Percentiles rank a stretch among this genome's conserved stretches.
These are phyloP conservation scores for Cloeon dipterum DNA, from an alignment of 2,888 invertebrate genomes.

Conservation along the genomic window DNA sequence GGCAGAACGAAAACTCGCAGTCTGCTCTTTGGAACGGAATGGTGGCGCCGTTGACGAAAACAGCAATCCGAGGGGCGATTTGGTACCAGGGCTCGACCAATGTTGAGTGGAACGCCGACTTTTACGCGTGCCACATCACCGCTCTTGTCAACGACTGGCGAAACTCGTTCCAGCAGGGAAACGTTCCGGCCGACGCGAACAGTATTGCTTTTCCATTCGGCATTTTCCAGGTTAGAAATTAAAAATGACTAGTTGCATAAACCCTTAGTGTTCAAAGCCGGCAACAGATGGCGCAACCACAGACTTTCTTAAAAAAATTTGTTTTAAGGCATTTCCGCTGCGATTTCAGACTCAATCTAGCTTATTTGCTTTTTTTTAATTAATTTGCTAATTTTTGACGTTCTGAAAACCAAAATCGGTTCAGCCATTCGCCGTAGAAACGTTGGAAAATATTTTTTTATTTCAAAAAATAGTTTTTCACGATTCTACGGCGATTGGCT, in stretches of 20 bases:
- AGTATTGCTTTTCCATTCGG: constrained; percentile 1
- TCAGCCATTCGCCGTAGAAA: no score
- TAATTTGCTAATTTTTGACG: no score
- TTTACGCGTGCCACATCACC: background rate
- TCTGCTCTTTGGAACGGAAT: background rate
- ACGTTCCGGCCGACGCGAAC: background rate
- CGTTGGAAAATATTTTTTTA: no score
- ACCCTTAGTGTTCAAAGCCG: background rate
- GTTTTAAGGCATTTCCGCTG: no score
- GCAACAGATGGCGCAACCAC: no score
- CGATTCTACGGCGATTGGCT: no score
- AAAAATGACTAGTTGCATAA: background rate
- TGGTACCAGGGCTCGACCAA: constrained; percentile 3
- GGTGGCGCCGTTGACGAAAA: background rate
- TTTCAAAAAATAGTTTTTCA: no score
- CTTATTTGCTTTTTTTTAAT: no score
- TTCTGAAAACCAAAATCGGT: no score
- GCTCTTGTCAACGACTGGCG: background rate
- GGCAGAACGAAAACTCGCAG: background rate
- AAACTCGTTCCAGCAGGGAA: background rate
- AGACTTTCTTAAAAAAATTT: no score
- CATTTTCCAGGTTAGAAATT: background rate
- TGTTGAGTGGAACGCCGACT: background rate
- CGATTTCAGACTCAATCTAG: no score
- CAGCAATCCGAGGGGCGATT: constrained; percentile 1